Base-by-base conservation (phyloP, 2,888 invertebrate species). In the Alviniconcha strummeri region DNA sequence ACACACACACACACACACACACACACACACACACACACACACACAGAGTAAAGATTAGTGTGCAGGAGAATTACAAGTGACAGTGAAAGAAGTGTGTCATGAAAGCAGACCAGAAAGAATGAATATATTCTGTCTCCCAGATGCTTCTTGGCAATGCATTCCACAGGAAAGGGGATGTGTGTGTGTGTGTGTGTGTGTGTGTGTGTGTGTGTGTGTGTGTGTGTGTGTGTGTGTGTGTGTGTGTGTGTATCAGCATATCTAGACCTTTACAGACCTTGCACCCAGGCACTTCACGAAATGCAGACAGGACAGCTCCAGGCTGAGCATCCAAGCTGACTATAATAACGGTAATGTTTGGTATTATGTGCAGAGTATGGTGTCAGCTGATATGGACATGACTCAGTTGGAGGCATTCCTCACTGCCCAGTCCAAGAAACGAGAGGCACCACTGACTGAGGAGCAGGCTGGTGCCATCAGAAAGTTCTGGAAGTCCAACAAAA, bases 311-410 rank as follows among this genome's bases (percentile, higher is more conserved):
- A 9, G 64, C 64, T 64, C 64, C 9, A 64, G 64, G 9, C 64
- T 64, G 11, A 13, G 9, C 15, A 13, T 64, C 64, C 64, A 64
- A 15, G 9, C 11, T 64, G 64, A 9, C 64, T 64, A 64, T 13
- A 64, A 64, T 15, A 64, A 15, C 4, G 4, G 15, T 13, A 64
- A 60, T 60, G 8, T 60, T 60, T 60, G 8, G 1, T 19, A 80
- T 81, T 56, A 36, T 85, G 87, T 89, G 54, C 89, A 93, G 93
- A 93, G 88, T 74, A 88, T 93, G 88, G 92, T 92, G 13, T 91
- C 91, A 81, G 90, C 91, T 54, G 91, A 92, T 82, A 93, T 93
- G 93, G 93, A 93, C 86, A 89, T 91, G 81, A 91, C 90, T 19
- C 93, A 93, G 82, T 87, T 92, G 75, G 92, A 93, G 87, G 91